phyloP scores from a whole-genome alignment of 2,888 invertebrate genomes.

The Leptodirus hochenwartii region DNA sequence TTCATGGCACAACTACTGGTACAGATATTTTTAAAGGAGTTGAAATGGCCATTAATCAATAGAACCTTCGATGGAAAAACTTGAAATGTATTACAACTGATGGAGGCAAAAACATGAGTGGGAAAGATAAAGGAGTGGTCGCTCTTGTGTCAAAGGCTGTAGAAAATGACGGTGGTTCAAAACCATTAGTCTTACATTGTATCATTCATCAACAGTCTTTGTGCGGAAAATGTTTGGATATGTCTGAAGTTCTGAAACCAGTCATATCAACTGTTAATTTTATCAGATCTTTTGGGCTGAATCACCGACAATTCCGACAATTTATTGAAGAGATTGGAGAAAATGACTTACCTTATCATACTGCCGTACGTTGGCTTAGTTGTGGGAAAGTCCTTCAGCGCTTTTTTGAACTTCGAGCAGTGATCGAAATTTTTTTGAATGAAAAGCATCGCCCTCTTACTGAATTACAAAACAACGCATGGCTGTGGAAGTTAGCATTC shows the following conservation, averaged over 20 bases:
- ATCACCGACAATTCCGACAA: constrained; percentile 14
- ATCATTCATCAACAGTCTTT: constrained; percentile 18
- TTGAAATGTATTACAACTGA: no score
- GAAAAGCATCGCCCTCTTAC: constrained; percentile 6
- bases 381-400: constrained; percentile 7
- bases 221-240: constrained; percentile 19
- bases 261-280: constrained; percentile 18
- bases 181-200: constrained; percentile 18
- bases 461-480: no score
- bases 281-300: constrained; percentile 14
- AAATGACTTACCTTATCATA: constrained; percentile 9
- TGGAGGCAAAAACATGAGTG: no score
- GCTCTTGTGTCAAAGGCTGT: constrained; percentile 2
- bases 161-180: constrained; percentile 16
- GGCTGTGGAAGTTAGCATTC: constrained; percentile 8
- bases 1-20: constrained; percentile 13
- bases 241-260: constrained; percentile 18
- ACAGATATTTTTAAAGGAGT: constrained; percentile 9
- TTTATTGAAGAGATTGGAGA: constrained; percentile 16
- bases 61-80: constrained; percentile 5
- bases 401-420: constrained; percentile 5
- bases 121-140: no score
- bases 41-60: constrained; percentile 4
- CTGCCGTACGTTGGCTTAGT: constrained; percentile 8
- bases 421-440: constrained; percentile 2